Evolutionary conservation across 2,797 vertebrate species (phyloP).

Genomic region (Schizopygopsis malacanthus): DNA sequence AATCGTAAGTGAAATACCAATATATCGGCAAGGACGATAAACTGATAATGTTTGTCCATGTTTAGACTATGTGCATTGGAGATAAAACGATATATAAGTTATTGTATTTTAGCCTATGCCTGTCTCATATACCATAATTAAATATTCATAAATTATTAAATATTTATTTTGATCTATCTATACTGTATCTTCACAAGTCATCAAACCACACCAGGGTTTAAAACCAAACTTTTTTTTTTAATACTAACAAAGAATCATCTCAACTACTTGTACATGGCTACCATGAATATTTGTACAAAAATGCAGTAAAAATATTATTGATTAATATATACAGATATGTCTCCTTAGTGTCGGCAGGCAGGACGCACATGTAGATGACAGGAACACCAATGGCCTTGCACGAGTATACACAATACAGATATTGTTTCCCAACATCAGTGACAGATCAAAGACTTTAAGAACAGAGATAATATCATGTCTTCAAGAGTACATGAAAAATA

Average conservation of each 20-base stretch:
- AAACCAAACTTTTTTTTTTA: constrained; percentile 73
- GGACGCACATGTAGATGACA: constrained; percentile 68
- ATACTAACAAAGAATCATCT: constrained; percentile 72
- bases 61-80: neutral
- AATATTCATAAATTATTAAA: neutral
- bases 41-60: neutral
- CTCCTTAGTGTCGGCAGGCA: constrained; percentile 74
- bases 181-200: neutral
- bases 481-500: constrained; percentile 39
- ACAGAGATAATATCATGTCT: constrained; percentile 57
- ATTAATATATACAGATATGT: constrained; percentile 81
- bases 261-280: constrained; percentile 77
- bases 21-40: neutral
- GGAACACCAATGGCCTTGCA: constrained; percentile 67
- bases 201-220: constrained; percentile 45
- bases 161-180: neutral
- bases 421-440: constrained; percentile 68
- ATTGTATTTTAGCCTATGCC: neutral
- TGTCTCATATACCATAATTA: no score
- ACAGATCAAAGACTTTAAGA: constrained; percentile 63
- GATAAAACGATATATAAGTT: no score
- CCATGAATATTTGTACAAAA: constrained; percentile 82
- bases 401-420: constrained; percentile 69
- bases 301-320: constrained; percentile 80
- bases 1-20: neutral